Conservation (phyloP, 2,113 vertebrate species). For the Machaerirhynchus nigripectus region DNA sequence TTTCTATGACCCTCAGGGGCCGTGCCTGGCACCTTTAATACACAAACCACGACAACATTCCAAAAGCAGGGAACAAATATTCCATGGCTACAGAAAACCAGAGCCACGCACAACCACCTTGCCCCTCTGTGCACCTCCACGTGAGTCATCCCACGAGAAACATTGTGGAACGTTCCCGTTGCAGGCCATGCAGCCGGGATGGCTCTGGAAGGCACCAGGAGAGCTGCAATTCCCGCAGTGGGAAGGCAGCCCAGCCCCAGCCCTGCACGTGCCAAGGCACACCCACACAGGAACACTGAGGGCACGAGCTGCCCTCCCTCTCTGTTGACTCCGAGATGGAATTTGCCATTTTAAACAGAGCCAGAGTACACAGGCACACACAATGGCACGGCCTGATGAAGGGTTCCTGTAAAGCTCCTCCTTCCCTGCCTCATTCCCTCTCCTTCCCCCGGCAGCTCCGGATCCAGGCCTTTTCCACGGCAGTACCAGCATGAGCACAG, state of each 20-base stretch:
- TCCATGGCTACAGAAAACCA: not conserved
- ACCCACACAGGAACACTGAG: not conserved
- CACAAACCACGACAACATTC: not conserved
- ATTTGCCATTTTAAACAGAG: slow-evolving; percentile 3
- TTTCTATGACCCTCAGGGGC: not conserved
- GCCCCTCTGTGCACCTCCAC: not conserved
- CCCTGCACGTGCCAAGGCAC: not conserved
- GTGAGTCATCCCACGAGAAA: accelerated
- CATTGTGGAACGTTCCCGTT: accelerated
- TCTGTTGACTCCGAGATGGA: not conserved
- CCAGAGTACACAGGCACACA: not conserved
- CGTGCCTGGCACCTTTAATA: not conserved
- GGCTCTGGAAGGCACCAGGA: not conserved
- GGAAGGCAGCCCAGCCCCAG: not conserved
- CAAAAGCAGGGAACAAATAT: not conserved
- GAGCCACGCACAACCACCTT: accelerated
- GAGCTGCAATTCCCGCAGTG: not conserved
- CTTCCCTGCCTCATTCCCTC: not conserved
- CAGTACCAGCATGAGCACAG: not conserved
- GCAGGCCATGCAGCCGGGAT: accelerated
- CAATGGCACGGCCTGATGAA: accelerated
- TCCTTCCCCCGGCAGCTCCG: not conserved
- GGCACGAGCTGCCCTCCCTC: not conserved
- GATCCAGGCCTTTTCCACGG: not conserved
- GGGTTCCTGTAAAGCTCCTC: not conserved